Conservation (phyloP, 2,113 vertebrate species). For the Laticauda colubrina region DNA sequence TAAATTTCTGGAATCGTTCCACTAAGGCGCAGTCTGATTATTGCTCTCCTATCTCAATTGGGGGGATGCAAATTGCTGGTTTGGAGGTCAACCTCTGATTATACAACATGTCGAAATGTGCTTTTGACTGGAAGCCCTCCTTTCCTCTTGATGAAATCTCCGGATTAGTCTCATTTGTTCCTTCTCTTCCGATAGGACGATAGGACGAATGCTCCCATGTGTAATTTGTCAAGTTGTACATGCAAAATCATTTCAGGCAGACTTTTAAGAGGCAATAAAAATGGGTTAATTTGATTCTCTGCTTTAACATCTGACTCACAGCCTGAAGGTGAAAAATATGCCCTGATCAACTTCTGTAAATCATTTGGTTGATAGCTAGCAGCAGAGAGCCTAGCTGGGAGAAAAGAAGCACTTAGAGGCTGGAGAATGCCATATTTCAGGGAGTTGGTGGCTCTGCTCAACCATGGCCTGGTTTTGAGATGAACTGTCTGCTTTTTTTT, state of each 20-base stretch:
- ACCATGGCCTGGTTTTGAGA: background rate
- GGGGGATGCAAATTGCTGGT: too few species aligned
- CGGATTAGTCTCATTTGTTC: background rate
- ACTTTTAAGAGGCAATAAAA: background rate
- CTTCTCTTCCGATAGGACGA: background rate
- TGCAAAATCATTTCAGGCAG: background rate
- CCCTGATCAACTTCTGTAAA: background rate
- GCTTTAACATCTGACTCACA: constrained; percentile 1
- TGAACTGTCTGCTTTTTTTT: background rate
- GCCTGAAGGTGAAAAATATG: background rate
- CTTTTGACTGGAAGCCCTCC: too few species aligned
- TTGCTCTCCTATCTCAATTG: background rate
- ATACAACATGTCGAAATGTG: background rate
- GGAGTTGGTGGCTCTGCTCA: background rate
- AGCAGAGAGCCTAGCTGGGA: background rate
- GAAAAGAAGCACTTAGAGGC: too few species aligned
- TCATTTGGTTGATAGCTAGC: too few species aligned
- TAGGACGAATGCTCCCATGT: background rate
- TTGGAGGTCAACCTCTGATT: background rate
- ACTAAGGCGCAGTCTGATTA: too few species aligned
- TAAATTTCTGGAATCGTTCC: background rate
- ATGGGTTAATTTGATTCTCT: background rate
- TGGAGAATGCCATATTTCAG: background rate
- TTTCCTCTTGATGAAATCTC: background rate
- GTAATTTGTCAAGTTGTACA: background rate